These are phyloP conservation scores for Muraenolepis orangiensis DNA, from an alignment of 2,797 vertebrate species.

Conservation along the genomic window DNA sequence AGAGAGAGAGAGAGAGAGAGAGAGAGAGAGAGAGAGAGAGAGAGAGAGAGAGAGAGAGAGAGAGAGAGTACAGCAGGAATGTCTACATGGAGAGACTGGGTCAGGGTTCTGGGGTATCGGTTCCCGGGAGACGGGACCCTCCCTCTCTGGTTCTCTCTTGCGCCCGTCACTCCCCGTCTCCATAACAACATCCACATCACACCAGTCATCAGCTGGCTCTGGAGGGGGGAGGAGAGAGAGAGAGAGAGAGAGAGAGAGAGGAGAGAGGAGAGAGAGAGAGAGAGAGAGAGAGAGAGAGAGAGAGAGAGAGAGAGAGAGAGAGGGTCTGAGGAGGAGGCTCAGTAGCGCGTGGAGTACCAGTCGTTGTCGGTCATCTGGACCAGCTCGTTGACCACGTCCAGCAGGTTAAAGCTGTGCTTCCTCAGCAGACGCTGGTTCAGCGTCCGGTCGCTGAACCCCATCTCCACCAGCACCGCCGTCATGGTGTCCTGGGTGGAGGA, in stretches of 20 bases:
- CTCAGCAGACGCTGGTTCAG: slow-evolving; percentile 84
- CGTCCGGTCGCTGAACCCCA: slow-evolving; percentile 90
- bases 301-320: no score
- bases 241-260: no score
- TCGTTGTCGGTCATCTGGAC: slow-evolving; percentile 86
- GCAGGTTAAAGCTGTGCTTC: slow-evolving; percentile 86
- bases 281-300: no score
- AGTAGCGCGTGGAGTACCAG: slow-evolving; percentile 85
- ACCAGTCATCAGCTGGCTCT: no score
- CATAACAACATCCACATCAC: not conserved
- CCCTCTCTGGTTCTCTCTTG: not conserved
- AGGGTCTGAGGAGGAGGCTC: no score
- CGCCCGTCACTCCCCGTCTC: not conserved
- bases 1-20: not conserved
- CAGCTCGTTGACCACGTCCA: slow-evolving; percentile 89
- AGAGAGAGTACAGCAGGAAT: not conserved
- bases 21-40: not conserved
- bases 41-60: not conserved
- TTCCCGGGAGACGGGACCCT: not conserved
- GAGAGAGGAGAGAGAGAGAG: no score
- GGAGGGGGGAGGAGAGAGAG: no score
- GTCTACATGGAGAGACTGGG: not conserved
- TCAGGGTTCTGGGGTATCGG: not conserved
- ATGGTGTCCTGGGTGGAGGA: slow-evolving; percentile 83
- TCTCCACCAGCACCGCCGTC: slow-evolving; percentile 88